Base-by-base conservation (phyloP, 2,113 vertebrate genomes). In the Lagopus leucura region DNA sequence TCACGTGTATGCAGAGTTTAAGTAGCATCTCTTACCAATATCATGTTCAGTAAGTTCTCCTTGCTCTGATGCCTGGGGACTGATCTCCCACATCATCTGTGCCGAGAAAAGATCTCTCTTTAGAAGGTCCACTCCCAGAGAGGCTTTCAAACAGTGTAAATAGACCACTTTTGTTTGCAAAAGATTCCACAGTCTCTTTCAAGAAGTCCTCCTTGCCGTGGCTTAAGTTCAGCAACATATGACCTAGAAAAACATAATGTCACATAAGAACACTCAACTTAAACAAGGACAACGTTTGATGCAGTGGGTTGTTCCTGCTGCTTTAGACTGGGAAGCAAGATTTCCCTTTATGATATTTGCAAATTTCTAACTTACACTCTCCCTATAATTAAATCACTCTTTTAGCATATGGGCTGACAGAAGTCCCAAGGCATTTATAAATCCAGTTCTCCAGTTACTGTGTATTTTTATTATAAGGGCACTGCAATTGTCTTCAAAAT, bases 171-270 rank as follows among this genome's bases (percentile, higher is more conserved):
- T 97, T 97, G 93, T 99, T 99, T 57, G 98, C 99, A 96, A 99
- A 99, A 15, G 97, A 98, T 89, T 99, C 99, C 71, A 99, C 98
- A 85, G 99, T 97, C 82, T 99, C 98, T 95, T 98, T 98, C 82
- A 99, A 97, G 94, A 98, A 98, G 66, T 98, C 97, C 52, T 98
- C 96, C 34, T 98, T 96, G 81, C 98, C 98, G n/a, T 87, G 92
- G 94, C 98, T 98, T 92, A 99, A 96, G 74, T 98, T 99, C 81
- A 99, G 94, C 95, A 99, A 94, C 98, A 99, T 99, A 92, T 99
- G 99, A 40, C 99, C 98, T 98, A 95, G 83, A 96, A 97, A 63
- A 93, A 65, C 17, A 82, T 57, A 50, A 67, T 9, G 58, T 72
- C 12, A 63, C 20, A 32, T 79, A 47, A 78, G 67, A 72, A 75